A percentile compares a stretch with the other conserved stretches of the same genome.
phyloP scores from a whole-genome alignment of 2,113 vertebrate species.

The Anhinga anhinga region DNA sequence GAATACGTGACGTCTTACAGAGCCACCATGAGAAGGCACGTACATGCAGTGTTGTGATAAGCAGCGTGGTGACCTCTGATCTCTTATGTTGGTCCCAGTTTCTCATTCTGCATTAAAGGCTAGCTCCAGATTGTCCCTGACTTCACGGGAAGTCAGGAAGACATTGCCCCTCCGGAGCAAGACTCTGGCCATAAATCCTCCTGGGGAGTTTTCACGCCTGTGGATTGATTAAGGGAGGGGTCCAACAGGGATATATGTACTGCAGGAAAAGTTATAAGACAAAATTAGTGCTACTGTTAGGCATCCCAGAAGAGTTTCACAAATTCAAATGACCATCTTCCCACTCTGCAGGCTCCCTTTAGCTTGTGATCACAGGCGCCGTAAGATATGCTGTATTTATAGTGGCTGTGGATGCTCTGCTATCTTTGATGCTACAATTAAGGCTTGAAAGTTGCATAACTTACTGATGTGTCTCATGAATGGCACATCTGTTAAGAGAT shows the following conservation, averaged over 20 bases:
- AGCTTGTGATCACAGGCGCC: neutral
- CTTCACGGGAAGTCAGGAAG: neutral
- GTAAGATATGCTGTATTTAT: conserved; percentile 24
- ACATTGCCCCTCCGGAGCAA: neutral
- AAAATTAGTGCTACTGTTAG: neutral
- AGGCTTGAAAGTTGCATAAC: neutral
- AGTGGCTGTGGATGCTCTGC: neutral
- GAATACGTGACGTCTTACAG: neutral
- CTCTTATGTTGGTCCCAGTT: neutral
- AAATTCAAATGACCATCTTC: conserved; percentile 7
- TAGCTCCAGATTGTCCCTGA: neutral
- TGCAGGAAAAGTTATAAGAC: neutral
- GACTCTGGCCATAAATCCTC: neutral
- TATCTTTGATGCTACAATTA: neutral
- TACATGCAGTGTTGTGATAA: neutral
- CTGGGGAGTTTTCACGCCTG: neutral
- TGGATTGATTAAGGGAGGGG: neutral
- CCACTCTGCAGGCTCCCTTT: neutral
- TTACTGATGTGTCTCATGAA: neutral
- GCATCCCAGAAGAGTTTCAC: neutral
- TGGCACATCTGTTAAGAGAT: neutral
- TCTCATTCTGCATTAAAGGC: neutral
- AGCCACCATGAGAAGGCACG: accelerated
- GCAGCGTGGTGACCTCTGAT: neutral
- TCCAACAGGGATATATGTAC: neutral